These are phyloP conservation scores for Nematostella vectensis DNA, from an alignment of 92 coral and sea anemone genomes.

Conservation along the genomic window DNA sequence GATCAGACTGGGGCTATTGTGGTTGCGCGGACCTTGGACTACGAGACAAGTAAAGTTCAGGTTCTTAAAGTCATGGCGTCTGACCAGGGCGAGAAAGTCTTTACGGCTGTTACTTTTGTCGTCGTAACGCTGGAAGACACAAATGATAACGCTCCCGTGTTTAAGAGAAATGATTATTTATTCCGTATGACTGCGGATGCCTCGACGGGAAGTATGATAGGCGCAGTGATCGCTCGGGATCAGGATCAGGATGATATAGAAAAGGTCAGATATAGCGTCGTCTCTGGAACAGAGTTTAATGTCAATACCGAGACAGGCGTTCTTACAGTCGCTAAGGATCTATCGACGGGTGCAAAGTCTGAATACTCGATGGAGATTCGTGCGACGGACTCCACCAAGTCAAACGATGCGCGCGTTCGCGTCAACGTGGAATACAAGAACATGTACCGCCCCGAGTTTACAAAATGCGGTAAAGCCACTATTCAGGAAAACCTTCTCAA, in stretches of 20 bases:
- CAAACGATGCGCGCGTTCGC: constrained; percentile 44
- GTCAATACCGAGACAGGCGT: constrained; percentile 45
- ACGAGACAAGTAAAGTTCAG: constrained; percentile 31
- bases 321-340: constrained; percentile 21
- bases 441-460: constrained; percentile 65
- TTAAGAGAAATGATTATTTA: constrained; percentile 52
- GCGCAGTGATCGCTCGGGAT: constrained; percentile 84
- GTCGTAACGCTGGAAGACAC: constrained; percentile 33
- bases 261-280: constrained; percentile 7
- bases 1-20: constrained; percentile 63
- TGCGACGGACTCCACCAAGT: constrained; percentile 37
- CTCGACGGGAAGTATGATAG: constrained; percentile 28
- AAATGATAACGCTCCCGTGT: constrained; percentile 68
- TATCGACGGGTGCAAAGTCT: constrained; percentile 21
- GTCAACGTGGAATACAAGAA: constrained; percentile 74
- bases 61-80: constrained; percentile 50
- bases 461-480: constrained; percentile 29
- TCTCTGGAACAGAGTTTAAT: constrained; percentile 19
- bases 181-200: constrained; percentile 85
- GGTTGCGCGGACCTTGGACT: constrained; percentile 56
- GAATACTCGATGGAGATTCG: constrained; percentile 52
- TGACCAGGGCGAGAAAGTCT: constrained; percentile 47
- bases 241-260: too few species aligned
- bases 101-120: constrained; percentile 31
- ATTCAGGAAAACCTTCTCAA: constrained; percentile 61